Conservation (phyloP, 2,113 vertebrate species). For the Bujurquina vittata region DNA sequence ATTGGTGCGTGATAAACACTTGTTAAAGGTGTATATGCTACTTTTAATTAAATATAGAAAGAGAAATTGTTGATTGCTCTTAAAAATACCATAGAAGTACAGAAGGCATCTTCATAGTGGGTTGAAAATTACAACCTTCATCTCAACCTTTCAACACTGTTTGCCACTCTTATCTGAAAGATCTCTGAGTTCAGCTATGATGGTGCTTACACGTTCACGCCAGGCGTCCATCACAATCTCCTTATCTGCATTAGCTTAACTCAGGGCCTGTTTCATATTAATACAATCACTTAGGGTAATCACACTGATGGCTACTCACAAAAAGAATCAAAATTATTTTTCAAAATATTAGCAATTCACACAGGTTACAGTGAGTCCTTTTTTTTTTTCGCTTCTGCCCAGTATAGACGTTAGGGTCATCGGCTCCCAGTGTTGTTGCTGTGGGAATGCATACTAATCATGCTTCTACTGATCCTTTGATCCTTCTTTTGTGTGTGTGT, state of each 20-base stretch:
- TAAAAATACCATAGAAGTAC: neutral
- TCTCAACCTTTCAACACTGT: neutral
- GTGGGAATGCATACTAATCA: neutral
- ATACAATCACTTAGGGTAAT: neutral
- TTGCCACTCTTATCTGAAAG: neutral
- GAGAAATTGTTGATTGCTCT: neutral
- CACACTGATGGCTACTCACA: neutral
- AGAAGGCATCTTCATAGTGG: neutral
- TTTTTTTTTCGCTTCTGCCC: neutral
- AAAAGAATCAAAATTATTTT: neutral
- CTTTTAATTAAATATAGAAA: too few relatives aligned
- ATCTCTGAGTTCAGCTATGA: neutral
- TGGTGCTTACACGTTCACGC: neutral
- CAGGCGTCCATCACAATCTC: neutral
- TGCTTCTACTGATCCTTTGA: neutral
- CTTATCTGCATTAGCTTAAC: neutral
- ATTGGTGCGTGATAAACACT: neutral
- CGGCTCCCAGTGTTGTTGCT: neutral
- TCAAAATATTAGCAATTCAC: neutral
- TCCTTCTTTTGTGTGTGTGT: neutral
- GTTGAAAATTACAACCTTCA: neutral
- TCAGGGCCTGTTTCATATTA: neutral
- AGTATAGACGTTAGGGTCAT: neutral
- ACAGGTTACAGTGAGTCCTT: neutral
- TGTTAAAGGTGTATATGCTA: too few relatives aligned